A percentile compares a stretch with the other conserved stretches of the same genome.
Evolutionary conservation across 2,888 invertebrate genomes (phyloP).

Genomic region (Diplazon laetatorius): DNA sequence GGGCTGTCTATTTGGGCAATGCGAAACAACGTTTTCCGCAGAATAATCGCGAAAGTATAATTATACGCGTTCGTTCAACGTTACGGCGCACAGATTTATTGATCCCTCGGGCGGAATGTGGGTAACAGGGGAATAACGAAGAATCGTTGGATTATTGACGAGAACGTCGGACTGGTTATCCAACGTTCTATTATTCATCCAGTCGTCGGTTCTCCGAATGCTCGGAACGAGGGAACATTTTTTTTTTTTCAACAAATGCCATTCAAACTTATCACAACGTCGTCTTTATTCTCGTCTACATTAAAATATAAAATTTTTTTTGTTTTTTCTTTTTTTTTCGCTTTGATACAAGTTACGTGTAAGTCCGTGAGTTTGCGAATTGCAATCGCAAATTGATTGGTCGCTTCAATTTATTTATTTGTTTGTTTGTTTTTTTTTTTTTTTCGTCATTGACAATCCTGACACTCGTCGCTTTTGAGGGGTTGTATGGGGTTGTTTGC

Average conservation of each 20-base stretch:
- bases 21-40: neutral
- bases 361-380: slow-evolving; percentile 44
- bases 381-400: slow-evolving; percentile 36
- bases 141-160: slow-evolving; percentile 52
- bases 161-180: neutral
- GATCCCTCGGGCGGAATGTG: slow-evolving; percentile 31
- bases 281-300: slow-evolving; percentile 55
- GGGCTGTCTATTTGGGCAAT: neutral
- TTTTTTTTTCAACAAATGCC: neutral
- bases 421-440: neutral
- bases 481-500: too few relatives aligned
- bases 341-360: slow-evolving; percentile 45
- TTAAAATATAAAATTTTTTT: slow-evolving; percentile 63
- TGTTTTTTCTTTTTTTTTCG: too few relatives aligned
- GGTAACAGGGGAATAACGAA: slow-evolving; percentile 26
- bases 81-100: slow-evolving; percentile 36
- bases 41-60: neutral
- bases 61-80: slow-evolving; percentile 7
- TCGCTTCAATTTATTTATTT: slow-evolving; percentile 27
- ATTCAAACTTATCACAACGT: slow-evolving; percentile 57
- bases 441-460: slow-evolving; percentile 7
- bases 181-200: slow-evolving; percentile 16
- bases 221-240: neutral
- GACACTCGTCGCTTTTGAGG: neutral
- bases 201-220: neutral